Evolutionary conservation across 92 coral and sea anemone species (phyloP), one percentile per base, ranked within the genome.

Genomic region (Epizoanthus ramosus): DNA sequence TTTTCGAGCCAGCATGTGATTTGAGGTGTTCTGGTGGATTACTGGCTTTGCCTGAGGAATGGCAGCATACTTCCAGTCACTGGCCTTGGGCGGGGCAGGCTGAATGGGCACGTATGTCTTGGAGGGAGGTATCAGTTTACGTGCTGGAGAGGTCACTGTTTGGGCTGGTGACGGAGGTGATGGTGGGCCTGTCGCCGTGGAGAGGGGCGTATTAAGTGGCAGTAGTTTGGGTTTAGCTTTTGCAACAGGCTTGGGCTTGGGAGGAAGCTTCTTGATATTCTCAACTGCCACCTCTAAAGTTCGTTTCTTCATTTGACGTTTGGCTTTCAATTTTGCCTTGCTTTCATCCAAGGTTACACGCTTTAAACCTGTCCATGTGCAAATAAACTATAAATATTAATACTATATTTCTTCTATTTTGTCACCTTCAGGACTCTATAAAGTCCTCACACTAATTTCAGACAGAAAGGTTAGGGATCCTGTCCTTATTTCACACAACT

Each of bases 1-100:
- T 83, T 97, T 97, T 18, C 99, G 89, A 25, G 98, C 92, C 89
- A 97, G 68, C 94, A 97, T 80, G 79, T 97, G 99, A 70, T 97
- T 97, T 16, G 90, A 84, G 43, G 93, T 80, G 24, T 64, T 85
- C 39, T 85, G 87, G 21, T 87, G 80, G 0, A 92, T 86, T 22
- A 93, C 98, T 3, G 94, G 90, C 76, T 93, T 93, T 4, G 98
- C 91, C 43, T 94, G 93, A 13, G 98, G 98, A 57, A 91, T 91
- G 22, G 98, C 98, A 0, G 94, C 90, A 41, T 93, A 93, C 76
- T 93, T 93, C 98, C 98, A 93, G 80, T 88, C 92, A 18, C 91
- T 93, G 8, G 98, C 88, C 64, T 87, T 86, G 75, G 98, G 98
- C 2, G 95, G 83, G 41, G 89, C 83, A 28, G 93, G 88, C 84